Evolutionary conservation across 2,888 invertebrate genomes (phyloP).

Genomic region (Octodonta nipae): DNA sequence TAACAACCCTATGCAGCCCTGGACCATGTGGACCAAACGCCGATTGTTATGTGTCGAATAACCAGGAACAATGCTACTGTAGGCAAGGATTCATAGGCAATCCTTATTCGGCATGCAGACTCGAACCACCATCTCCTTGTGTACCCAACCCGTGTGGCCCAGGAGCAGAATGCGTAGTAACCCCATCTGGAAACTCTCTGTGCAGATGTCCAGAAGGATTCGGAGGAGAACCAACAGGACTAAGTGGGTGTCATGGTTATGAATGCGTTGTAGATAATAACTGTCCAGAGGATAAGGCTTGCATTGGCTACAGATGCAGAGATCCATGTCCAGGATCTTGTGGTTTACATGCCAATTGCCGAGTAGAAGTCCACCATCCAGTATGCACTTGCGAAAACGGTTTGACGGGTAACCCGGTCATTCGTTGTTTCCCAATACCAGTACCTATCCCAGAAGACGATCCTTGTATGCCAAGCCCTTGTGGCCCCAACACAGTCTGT

Average conservation of each 20-base stretch:
- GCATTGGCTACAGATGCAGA: constrained; percentile 65
- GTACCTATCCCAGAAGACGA: constrained; percentile 42
- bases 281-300: constrained; percentile 57
- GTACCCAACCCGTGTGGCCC: constrained; percentile 70
- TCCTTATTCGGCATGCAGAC: constrained; percentile 63
- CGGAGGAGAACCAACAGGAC: constrained; percentile 61
- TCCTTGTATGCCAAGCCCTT: constrained; percentile 62
- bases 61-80: constrained; percentile 75
- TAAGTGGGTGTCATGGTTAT: constrained; percentile 59
- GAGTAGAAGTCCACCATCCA: constrained; percentile 65
- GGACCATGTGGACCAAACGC: constrained; percentile 73
- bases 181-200: constrained; percentile 53
- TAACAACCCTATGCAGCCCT: constrained; percentile 57
- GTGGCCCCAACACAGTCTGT: constrained; percentile 69
- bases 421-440: constrained; percentile 52
- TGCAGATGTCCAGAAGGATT: constrained; percentile 64
- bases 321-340: constrained; percentile 76
- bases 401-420: constrained; percentile 63
- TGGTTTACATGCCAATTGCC: constrained; percentile 59
- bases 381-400: constrained; percentile 62
- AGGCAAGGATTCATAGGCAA: constrained; percentile 62
- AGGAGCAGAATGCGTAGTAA: constrained; percentile 56
- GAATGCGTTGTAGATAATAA: constrained; percentile 72
- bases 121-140: constrained; percentile 56
- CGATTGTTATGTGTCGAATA: constrained; percentile 70